Evolutionary conservation across 2,888 invertebrate genomes (phyloP).

Genomic region (Schizotus pectinicornis): DNA sequence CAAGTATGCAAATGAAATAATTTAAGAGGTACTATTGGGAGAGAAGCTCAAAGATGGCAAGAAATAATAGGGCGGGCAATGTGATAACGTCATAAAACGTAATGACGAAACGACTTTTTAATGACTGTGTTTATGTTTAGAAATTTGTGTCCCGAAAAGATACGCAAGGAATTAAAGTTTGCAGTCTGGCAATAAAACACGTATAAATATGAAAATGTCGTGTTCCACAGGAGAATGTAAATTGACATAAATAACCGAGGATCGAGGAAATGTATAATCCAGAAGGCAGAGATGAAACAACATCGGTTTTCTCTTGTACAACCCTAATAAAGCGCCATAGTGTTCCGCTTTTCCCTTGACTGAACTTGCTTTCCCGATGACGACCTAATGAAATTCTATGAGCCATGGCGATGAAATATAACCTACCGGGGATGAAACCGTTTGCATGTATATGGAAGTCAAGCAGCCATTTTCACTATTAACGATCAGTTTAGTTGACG

Average conservation of each 20-base stretch:
- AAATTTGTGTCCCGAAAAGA: constrained; percentile 32
- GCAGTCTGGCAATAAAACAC: constrained; percentile 34
- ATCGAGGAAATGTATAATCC: constrained; percentile 35
- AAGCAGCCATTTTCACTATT: constrained; percentile 44
- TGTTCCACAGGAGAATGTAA: constrained; percentile 34
- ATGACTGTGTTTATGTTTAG: constrained; percentile 31
- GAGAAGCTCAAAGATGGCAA: constrained; percentile 19
- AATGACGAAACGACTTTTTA: constrained; percentile 29
- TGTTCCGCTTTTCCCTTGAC: constrained; percentile 53
- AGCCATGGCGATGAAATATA: constrained; percentile 53
- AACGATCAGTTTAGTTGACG: constrained; percentile 37
- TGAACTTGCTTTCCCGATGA: constrained; percentile 52
- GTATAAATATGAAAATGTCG: constrained; percentile 34
- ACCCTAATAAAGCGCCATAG: constrained; percentile 52
- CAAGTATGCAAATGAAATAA: background rate
- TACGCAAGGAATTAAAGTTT: constrained; percentile 30
- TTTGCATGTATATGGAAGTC: constrained; percentile 52
- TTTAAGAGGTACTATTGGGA: background rate
- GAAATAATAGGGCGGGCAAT: constrained; percentile 15
- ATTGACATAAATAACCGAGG: constrained; percentile 36
- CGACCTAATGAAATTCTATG: constrained; percentile 57
- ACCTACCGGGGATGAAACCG: constrained; percentile 45
- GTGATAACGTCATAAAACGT: constrained; percentile 26
- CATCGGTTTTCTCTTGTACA: constrained; percentile 32
- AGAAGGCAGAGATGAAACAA: constrained; percentile 22